These are phyloP conservation scores for Cybosia mesomella DNA, from an alignment of 2,888 invertebrate genomes.

Conservation along the genomic window DNA sequence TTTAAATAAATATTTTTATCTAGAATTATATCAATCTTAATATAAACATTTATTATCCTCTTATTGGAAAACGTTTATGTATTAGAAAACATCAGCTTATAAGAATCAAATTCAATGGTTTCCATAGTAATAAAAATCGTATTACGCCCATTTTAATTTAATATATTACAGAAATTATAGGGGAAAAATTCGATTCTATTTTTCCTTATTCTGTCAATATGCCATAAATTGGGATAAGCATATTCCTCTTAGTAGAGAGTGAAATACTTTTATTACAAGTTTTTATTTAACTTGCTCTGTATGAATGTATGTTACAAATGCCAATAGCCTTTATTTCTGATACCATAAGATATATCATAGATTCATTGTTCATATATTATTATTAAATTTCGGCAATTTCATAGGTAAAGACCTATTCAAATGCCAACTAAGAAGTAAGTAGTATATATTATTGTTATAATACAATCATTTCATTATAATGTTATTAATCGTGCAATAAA, in stretches of 20 bases:
- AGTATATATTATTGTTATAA: too few relatives aligned
- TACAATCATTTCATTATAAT: too few relatives aligned
- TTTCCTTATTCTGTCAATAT: constrained; percentile 68
- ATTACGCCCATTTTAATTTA: constrained; percentile 75
- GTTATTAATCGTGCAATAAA: too few relatives aligned
- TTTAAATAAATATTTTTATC: constrained; percentile 37
- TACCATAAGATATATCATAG: too few relatives aligned
- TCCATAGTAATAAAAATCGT: constrained; percentile 74
- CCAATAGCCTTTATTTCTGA: too few relatives aligned
- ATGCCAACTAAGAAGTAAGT: too few relatives aligned
- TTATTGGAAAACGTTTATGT: constrained; percentile 42
- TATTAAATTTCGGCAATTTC: too few relatives aligned
- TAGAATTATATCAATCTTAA: constrained; percentile 32
- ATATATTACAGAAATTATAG: constrained; percentile 73
- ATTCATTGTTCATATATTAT: too few relatives aligned
- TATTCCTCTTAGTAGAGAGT: constrained; percentile 56
- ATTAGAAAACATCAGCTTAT: constrained; percentile 64
- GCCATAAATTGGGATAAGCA: constrained; percentile 78
- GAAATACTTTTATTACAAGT: constrained; percentile 63
- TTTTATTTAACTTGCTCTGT: too few relatives aligned
- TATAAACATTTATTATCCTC: constrained; percentile 37
- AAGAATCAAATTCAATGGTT: constrained; percentile 69
- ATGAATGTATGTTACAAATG: too few relatives aligned
- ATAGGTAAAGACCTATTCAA: too few relatives aligned
- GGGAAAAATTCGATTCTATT: constrained; percentile 67